Conservation (phyloP, 2,888 invertebrate species). For the Folsomia manolachei region DNA sequence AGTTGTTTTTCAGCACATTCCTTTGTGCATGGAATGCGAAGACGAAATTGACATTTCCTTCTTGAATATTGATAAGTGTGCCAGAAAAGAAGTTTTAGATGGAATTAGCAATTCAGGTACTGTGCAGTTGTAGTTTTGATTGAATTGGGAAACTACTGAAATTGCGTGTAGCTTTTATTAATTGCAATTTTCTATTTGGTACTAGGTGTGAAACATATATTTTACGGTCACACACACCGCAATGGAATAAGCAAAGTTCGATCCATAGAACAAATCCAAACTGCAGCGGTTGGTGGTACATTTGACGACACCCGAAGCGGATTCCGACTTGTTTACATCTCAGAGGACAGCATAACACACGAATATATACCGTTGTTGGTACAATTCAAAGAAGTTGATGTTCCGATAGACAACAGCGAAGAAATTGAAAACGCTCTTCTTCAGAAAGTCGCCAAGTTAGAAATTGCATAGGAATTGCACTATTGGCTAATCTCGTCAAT, state of each 20-base stretch:
- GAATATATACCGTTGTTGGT: constrained; percentile 51
- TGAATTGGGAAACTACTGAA: no score
- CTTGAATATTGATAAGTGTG: constrained; percentile 53
- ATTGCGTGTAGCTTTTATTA: no score
- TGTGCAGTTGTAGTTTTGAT: constrained; percentile 1
- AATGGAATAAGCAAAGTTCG: constrained; percentile 56
- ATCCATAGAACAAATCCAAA: constrained; percentile 55
- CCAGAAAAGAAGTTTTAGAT: constrained; percentile 53
- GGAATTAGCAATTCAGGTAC: constrained; percentile 54
- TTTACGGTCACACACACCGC: constrained; percentile 58
- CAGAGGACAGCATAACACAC: constrained; percentile 53
- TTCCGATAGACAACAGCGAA: background rate
- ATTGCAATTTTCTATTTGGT: no score
- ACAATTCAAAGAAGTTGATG: constrained; percentile 1
- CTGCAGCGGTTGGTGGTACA: constrained; percentile 57
- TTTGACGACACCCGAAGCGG: constrained; percentile 55
- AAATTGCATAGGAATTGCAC: no score
- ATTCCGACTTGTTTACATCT: constrained; percentile 55
- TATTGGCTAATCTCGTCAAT: no score
- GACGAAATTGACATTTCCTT: constrained; percentile 54
- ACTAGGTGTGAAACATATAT: constrained; percentile 56
- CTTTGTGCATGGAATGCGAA: constrained; percentile 54
- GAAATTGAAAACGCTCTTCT: no score
- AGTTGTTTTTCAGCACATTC: constrained; percentile 57
- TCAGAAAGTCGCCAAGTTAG: no score